These are phyloP conservation scores for Diabrotica undecimpunctata DNA, from an alignment of 1,140 invertebrate species.

Conservation along the genomic window DNA sequence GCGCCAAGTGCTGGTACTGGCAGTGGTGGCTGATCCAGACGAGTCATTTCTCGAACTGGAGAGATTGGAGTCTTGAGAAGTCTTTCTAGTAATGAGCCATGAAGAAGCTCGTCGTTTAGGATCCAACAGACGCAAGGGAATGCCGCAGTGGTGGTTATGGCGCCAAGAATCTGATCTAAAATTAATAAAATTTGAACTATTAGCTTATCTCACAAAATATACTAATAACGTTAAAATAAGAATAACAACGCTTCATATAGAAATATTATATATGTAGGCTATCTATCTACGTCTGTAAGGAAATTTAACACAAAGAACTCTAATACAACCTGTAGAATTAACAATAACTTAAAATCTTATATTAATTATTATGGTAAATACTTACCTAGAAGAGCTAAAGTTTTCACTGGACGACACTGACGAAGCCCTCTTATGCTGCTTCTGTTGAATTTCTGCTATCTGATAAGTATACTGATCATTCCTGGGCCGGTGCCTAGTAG, in stretches of 20 bases:
- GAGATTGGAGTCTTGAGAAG: constrained; percentile 84
- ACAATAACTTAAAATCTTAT: no score
- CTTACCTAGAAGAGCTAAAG: constrained; percentile 72
- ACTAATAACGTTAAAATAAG: no score
- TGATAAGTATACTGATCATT: constrained; percentile 73
- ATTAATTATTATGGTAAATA: neutral
- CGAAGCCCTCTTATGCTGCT: constrained; percentile 69
- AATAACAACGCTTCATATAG: no score
- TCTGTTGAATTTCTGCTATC: constrained; percentile 74
- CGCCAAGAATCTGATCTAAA: constrained; percentile 74
- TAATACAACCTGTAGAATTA: no score
- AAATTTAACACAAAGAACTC: no score
- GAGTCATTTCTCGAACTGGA: constrained; percentile 85
- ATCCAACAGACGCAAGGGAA: constrained; percentile 69
- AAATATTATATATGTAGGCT: no score
- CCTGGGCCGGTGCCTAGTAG: constrained; percentile 45
- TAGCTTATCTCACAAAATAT: no score
- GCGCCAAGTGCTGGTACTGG: constrained; percentile 80
- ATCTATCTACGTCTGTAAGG: no score
- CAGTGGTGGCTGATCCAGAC: constrained; percentile 78
- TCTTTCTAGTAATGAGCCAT: constrained; percentile 83
- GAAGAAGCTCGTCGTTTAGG: constrained; percentile 75
- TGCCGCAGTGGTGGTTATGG: constrained; percentile 68
- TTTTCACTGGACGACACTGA: constrained; percentile 86
- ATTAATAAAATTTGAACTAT: neutral